Base-by-base conservation (phyloP, 2,888 invertebrate genomes). In the Melinopterus prodromus region DNA sequence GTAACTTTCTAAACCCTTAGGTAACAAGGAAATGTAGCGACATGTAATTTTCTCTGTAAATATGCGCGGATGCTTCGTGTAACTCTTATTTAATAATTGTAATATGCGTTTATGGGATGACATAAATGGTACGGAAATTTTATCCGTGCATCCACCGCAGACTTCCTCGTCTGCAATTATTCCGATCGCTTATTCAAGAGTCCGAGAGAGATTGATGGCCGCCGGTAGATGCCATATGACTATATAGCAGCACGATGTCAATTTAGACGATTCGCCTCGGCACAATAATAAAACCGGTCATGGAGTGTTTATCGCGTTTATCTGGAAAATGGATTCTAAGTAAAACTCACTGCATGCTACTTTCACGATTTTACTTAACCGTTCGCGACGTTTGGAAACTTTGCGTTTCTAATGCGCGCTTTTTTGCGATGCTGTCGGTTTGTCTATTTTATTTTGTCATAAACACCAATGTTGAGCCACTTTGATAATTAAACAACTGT, bases 1-100 rank as follows among this genome's bases (percentile, higher is more conserved):
- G 53, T 53, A 53, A 53, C 53, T 53, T 53, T 53, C 53, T 53
- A 53, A 53, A 53, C 53, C 53, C 53, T 53, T 53, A 53, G 53
- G 53, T 53, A 53, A 53, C 1, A 53, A 7, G 53, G 53, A 53
- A 53, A 53, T 53, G 53, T 53, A 12, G 12, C 53, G 53, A 7
- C 5, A 53, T 53, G 53, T 53, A 53, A 53, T 53, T 12, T 53
- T 53, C 53, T 53, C 53, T 2, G 53, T 53, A 53, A 53, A 53
- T 53, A 53, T 53, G 53, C 53, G 53, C 12, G 2, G 53, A 53
- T 9, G 53, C 53, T 53, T 53, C 53, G 53, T 53, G 53, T 53
- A 53, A 53, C 53, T 53, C 9, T 53, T 53, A 53, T 53, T 53
- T 53, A 53, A 53, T 53, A 53, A 9, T 53, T 53, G 53, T 53